A percentile compares a stretch with the other conserved stretches of the same genome.
Conservation (phyloP, 2,888 invertebrate genomes). For the Terebella lapidaria region DNA sequence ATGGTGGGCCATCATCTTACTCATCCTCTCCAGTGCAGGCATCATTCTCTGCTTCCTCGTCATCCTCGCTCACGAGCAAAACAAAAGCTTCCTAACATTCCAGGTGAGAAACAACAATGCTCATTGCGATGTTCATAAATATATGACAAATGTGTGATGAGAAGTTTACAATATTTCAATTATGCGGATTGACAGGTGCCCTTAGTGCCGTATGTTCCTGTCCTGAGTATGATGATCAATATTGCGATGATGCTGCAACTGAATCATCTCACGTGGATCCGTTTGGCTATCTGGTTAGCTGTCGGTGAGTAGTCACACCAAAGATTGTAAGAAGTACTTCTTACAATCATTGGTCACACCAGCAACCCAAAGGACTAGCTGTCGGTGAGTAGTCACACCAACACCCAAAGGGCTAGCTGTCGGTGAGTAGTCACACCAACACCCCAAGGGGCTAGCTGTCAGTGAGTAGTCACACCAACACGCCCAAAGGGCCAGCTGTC, state of each 20-base stretch:
- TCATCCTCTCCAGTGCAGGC: constrained; percentile 38
- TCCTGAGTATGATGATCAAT: constrained; percentile 43
- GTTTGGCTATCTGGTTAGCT: constrained; percentile 43
- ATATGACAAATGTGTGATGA: background rate
- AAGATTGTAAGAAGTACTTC: background rate
- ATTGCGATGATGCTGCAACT: constrained; percentile 48
- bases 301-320: constrained; percentile 11
- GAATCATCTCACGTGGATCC: constrained; percentile 45
- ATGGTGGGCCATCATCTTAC: constrained; percentile 67
- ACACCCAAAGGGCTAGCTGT: too few species aligned
- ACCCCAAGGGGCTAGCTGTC: too few species aligned
- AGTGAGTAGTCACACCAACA: too few species aligned
- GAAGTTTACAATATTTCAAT: background rate
- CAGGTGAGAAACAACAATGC: constrained; percentile 35
- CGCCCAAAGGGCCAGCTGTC: too few species aligned
- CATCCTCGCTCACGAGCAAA: constrained; percentile 52
- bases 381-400: too few species aligned
- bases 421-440: too few species aligned
- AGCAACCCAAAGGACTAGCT: too few species aligned
- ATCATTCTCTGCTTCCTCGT: constrained; percentile 41
- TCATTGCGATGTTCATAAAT: too few species aligned
- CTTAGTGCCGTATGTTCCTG: constrained; percentile 45
- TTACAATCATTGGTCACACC: too few species aligned
- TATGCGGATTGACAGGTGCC: constrained; percentile 39
- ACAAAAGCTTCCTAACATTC: constrained; percentile 48